Evolutionary conservation across 1,140 invertebrate genomes (phyloP), one percentile per base, ranked within the genome.

Genomic region (Cephus cinctus): DNA sequence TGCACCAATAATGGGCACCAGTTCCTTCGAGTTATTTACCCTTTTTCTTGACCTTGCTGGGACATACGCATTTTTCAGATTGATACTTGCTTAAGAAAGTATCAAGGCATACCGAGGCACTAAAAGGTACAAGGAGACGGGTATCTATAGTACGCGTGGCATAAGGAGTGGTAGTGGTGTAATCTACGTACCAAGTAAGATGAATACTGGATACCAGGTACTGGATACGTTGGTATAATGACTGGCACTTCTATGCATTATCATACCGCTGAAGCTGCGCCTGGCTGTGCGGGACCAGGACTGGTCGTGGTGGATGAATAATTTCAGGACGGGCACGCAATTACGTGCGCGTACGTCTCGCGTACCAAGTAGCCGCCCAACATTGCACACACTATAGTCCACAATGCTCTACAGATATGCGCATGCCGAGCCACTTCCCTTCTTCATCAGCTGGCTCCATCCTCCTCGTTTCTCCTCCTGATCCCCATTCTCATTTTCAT

Each of bases 161-260:
- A 18, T 16, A 30, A 14, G 30, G 22, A 19, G n/a, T 31, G 36
- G 47, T 36, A 57, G 59, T 59, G 52, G 57, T 64, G 54, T 60
- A 64, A 64, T 64, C 57, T 64, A 57, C 61, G 57, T 63, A 52
- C 50, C 55, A 43, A 52, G n/a, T 8, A 54, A 53, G 54, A 60
- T 48, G 58, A 54, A 50, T 40, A 43, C 43, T 55, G 56, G 56
- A 54, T 57, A 56, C 52, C 50, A 47, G 53, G 50, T 60, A 14
- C 38, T 40, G 43, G 22, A 25, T 45, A 45, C 43, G 43, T 45
- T 25, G 56, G 61, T 66, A 69, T 69, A 71, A 73, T 74, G 70
- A 73, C 70, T 71, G 70, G 69, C 71, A 74, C 69, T 74, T 75
- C 66, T 71, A 75, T 75, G 69, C 71, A 75, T 74, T 74, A 74